Conservation (phyloP, 2,797 vertebrate genomes). For the Coregonus sp. region DNA sequence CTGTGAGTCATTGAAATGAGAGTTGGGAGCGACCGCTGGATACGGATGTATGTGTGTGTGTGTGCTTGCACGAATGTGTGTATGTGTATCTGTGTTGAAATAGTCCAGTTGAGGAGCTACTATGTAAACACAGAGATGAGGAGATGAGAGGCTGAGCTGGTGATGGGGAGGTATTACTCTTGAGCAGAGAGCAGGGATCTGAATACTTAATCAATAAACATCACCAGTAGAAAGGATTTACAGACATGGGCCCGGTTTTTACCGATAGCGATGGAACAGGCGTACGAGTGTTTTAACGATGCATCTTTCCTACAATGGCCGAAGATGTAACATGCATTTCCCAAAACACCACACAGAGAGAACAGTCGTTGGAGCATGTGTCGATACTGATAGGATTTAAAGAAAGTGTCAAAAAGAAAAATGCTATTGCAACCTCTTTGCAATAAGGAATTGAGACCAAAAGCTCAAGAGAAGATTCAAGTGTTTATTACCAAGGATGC, state of each 20-base stretch:
- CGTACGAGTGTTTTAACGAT: no score
- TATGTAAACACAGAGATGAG: constrained; percentile 36
- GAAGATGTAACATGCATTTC: no score
- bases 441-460: no score
- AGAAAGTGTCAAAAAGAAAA: no score
- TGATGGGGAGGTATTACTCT: constrained; percentile 24
- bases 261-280: no score
- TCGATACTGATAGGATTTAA: no score
- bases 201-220: constrained; percentile 73
- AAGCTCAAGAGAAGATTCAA: no score
- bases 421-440: no score
- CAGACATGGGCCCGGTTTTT: constrained; percentile 24
- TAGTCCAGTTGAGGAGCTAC: neutral
- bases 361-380: no score
- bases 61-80: neutral
- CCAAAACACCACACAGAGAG: no score
- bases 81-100: neutral
- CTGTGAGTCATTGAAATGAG: neutral
- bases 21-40: neutral
- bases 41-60: neutral
- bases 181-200: constrained; percentile 53
- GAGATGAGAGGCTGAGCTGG: constrained; percentile 30
- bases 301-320: no score
- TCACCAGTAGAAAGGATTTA: constrained; percentile 66
- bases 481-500: no score